These are phyloP conservation scores for Nephrotoma flavescens DNA, from an alignment of 2,888 invertebrate genomes.

Conservation along the genomic window DNA sequence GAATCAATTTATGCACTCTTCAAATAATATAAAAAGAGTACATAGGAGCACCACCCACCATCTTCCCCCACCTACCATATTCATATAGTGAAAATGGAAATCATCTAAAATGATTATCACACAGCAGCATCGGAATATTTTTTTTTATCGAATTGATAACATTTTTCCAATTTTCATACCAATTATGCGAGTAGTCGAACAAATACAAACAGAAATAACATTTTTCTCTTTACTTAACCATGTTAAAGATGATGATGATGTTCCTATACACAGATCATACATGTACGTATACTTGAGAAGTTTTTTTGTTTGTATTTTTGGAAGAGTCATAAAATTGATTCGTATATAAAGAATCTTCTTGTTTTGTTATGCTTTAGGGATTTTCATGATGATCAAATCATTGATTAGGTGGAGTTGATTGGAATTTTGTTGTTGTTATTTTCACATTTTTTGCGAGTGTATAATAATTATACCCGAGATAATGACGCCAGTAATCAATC, in stretches of 20 bases:
- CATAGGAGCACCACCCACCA: no score
- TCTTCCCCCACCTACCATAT: no score
- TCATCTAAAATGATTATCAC: not conserved
- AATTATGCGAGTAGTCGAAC: not conserved
- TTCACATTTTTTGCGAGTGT: not conserved
- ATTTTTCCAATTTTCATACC: not conserved
- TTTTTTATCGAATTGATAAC: not conserved
- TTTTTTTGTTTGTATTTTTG: not conserved
- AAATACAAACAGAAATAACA: not conserved
- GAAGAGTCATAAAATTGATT: not conserved
- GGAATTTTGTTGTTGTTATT: not conserved
- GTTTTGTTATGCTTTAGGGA: not conserved
- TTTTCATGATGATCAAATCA: not conserved
- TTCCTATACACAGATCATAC: not conserved
- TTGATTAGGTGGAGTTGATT: not conserved
- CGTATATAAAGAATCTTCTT: not conserved
- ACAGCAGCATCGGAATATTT: not conserved
- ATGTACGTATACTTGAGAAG: not conserved
- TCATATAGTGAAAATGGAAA: not conserved
- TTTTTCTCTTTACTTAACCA: not conserved
- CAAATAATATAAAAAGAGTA: no score
- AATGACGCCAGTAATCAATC: not conserved
- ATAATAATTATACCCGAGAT: not conserved
- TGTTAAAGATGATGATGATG: not conserved
- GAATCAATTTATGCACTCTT: not conserved